Evolutionary conservation across 2,888 invertebrate species (phyloP).

Genomic region (Melieria picta): DNA sequence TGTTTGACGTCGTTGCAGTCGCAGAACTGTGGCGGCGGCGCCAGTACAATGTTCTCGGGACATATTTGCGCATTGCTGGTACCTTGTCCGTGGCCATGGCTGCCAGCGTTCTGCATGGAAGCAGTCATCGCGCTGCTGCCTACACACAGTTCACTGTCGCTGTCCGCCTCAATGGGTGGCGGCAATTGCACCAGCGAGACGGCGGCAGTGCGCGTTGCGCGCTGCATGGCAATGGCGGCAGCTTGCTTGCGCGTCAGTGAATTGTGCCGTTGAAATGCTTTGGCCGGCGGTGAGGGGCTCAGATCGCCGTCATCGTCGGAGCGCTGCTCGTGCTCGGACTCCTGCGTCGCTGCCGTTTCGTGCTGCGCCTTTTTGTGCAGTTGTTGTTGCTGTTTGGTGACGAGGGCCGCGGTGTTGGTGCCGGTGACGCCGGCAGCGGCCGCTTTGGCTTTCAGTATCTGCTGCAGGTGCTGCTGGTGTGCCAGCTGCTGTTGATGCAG

Average conservation of each 20-base stretch:
- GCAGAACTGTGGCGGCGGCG: conserved; percentile 92
- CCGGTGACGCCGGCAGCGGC: conserved; percentile 56
- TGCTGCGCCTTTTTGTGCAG: conserved; percentile 49
- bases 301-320: conserved; percentile 65
- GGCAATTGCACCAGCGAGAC: conserved; percentile 83
- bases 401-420: conserved; percentile 57
- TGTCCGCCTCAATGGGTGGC: conserved; percentile 78
- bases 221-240: conserved; percentile 70
- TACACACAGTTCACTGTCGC: conserved; percentile 71
- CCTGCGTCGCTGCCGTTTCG: conserved; percentile 42
- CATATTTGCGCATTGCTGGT: conserved; percentile 51
- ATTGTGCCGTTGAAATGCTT: conserved; percentile 72
- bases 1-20: conserved; percentile 72
- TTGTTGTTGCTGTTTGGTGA: conserved; percentile 61
- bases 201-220: conserved; percentile 72
- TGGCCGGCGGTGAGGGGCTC: conserved; percentile 66
- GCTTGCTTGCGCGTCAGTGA: conserved; percentile 73
- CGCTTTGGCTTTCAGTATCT: conserved; percentile 60
- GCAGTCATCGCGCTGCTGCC: conserved; percentile 34
- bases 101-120: conserved; percentile 9
- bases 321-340: conserved; percentile 62
- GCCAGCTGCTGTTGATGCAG: conserved; percentile 50
- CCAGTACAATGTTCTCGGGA: conserved; percentile 74
- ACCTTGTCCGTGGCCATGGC: conserved; percentile 44
- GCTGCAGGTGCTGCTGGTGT: conserved; percentile 61